Evolutionary conservation across 2,888 invertebrate genomes (phyloP).

Genomic region (Bellardia pandia): DNA sequence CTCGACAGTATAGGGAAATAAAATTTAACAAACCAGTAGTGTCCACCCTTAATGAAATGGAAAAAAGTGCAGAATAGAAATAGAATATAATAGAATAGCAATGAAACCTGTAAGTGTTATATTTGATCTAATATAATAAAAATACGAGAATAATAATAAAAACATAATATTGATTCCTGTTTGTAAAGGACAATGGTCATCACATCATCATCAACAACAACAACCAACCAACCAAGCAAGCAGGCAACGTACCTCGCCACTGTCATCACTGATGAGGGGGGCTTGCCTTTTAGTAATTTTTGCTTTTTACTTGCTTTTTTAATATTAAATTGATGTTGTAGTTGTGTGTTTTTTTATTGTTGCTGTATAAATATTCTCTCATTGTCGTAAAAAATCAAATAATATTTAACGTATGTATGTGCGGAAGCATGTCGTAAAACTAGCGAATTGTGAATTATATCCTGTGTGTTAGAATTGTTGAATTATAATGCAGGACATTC

Average conservation of each 20-base stretch:
- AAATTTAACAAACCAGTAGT: slow-evolving; percentile 51
- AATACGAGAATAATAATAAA: slow-evolving; percentile 65
- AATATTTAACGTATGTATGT: slow-evolving; percentile 71
- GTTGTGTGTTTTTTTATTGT: slow-evolving; percentile 55
- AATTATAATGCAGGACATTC: slow-evolving; percentile 81
- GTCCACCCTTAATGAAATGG: slow-evolving; percentile 57
- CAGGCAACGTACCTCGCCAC: background rate
- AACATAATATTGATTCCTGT: slow-evolving; percentile 61
- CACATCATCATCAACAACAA: slow-evolving; percentile 42
- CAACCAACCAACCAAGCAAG: background rate
- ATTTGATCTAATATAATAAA: slow-evolving; percentile 68
- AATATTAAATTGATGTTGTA: slow-evolving; percentile 67
- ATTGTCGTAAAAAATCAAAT: slow-evolving; percentile 71
- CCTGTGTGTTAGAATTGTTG: slow-evolving; percentile 70
- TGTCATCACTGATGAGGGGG: slow-evolving; percentile 65
- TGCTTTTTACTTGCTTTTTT: slow-evolving; percentile 58
- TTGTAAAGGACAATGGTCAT: slow-evolving; percentile 68
- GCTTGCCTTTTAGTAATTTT: slow-evolving; percentile 70
- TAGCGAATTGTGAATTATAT: slow-evolving; percentile 83
- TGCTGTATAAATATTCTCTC: slow-evolving; percentile 58
- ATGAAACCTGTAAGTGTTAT: slow-evolving; percentile 73
- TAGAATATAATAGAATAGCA: slow-evolving; percentile 35
- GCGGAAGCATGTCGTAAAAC: slow-evolving; percentile 83
- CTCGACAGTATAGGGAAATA: slow-evolving; percentile 66
- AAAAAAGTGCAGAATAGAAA: background rate